A percentile compares a stretch with the other conserved stretches of the same genome.
Evolutionary conservation across 2,888 invertebrate species (phyloP).

Genomic region (Pinctada fucata): DNA sequence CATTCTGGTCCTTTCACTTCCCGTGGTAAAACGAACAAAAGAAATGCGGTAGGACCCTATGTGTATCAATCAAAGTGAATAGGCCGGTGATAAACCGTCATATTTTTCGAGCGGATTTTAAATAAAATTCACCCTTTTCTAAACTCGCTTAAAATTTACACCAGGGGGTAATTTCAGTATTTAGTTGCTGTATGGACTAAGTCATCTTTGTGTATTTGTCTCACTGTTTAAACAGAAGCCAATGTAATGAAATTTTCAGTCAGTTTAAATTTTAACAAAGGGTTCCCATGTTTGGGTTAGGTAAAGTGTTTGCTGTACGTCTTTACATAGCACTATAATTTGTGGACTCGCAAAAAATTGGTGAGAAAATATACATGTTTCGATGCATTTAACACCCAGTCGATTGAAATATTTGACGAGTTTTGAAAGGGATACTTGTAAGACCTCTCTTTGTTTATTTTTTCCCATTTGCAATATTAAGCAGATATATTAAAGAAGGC

Average conservation of each 20-base stretch:
- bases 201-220: not conserved
- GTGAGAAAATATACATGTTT: not conserved
- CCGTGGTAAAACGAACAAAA: too few relatives aligned
- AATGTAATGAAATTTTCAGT: not conserved
- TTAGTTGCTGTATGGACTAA: not conserved
- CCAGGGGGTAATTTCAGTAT: not conserved
- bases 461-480: not conserved
- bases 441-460: not conserved
- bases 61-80: too few relatives aligned
- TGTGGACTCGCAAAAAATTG: not conserved
- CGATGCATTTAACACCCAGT: not conserved
- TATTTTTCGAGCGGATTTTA: not conserved
- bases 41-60: too few relatives aligned
- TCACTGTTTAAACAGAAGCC: not conserved
- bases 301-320: not conserved
- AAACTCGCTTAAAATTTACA: not conserved
- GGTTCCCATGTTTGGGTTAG: not conserved
- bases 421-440: not conserved
- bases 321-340: not conserved
- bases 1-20: too few relatives aligned
- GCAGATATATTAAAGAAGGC: too few relatives aligned
- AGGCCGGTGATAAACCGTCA: not conserved
- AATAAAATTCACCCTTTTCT: not conserved
- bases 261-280: not conserved
- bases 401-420: slow-evolving; percentile 1